Conservation (phyloP, 2,888 invertebrate species). For the Amphipoea oculea region DNA sequence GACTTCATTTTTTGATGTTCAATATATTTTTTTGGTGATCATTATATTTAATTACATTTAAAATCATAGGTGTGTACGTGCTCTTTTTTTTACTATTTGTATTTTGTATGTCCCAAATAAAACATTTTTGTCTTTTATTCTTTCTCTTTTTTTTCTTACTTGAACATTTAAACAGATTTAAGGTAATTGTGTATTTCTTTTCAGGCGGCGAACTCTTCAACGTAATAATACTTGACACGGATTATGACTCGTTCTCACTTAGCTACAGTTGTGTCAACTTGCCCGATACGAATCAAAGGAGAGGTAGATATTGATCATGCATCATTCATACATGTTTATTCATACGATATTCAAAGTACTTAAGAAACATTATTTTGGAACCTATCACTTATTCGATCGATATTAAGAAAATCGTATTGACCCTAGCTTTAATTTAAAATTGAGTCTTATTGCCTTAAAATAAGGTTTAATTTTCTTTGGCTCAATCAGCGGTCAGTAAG, state of each 20-base stretch:
- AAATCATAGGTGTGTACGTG: background rate
- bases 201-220: slow-evolving; percentile 57
- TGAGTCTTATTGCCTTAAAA: too few species aligned
- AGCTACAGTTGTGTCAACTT: slow-evolving; percentile 91
- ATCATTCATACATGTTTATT: background rate
- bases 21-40: too few species aligned
- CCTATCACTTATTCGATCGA: too few species aligned
- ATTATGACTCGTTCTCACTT: slow-evolving; percentile 90
- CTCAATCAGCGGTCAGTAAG: too few species aligned
- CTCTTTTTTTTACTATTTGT: background rate
- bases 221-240: slow-evolving; percentile 84
- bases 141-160: background rate
- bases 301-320: slow-evolving; percentile 61
- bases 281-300: slow-evolving; percentile 46
- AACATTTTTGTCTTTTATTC: background rate
- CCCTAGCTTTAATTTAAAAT: too few species aligned
- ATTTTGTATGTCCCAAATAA: background rate
- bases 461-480: too few species aligned
- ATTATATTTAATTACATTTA: background rate
- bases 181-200: slow-evolving; percentile 24
- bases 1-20: too few species aligned
- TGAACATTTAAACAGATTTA: slow-evolving; percentile 1
- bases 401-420: too few species aligned
- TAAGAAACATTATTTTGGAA: background rate
- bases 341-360: background rate